Percentiles rank a stretch among this genome's conserved stretches.
Conservation (phyloP, 2,113 vertebrate species). For the Salvelinus alpinus region DNA sequence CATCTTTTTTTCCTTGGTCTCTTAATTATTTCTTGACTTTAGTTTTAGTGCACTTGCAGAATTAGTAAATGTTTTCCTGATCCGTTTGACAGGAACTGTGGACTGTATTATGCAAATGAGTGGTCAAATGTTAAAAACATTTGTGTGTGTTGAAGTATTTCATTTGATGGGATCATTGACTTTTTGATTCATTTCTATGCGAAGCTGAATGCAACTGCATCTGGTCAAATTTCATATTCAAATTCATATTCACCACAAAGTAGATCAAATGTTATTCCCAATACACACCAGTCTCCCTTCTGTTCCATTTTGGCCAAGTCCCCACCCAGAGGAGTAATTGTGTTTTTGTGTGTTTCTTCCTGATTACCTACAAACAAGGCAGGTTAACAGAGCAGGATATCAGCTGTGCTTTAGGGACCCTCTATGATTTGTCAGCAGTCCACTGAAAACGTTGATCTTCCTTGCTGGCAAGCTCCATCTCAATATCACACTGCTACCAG, state of each 20-base stretch:
- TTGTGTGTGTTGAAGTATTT: too few relatives aligned
- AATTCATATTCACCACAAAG: neutral
- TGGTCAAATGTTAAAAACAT: too few relatives aligned
- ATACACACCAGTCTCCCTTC: neutral
- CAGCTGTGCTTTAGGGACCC: neutral
- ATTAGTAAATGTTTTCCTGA: neutral
- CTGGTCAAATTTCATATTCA: too few relatives aligned
- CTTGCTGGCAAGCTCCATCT: conserved; percentile 48
- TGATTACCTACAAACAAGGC: neutral
- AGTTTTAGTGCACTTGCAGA: neutral
- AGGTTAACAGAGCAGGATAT: neutral
- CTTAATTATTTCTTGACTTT: conserved; percentile 10
- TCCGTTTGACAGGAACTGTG: neutral
- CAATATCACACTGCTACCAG: conserved; percentile 66
- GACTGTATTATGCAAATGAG: neutral
- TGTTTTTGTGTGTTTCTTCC: neutral
- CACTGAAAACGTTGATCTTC: neutral
- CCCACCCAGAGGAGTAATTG: neutral
- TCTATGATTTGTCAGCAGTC: neutral
- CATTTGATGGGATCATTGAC: too few relatives aligned
- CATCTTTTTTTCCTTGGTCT: conserved; percentile 65
- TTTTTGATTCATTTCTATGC: too few relatives aligned
- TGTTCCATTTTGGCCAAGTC: neutral
- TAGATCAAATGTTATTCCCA: neutral
- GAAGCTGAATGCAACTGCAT: too few relatives aligned